Evolutionary conservation across 2,113 vertebrate genomes (phyloP).

Genomic region (Parus major): DNA sequence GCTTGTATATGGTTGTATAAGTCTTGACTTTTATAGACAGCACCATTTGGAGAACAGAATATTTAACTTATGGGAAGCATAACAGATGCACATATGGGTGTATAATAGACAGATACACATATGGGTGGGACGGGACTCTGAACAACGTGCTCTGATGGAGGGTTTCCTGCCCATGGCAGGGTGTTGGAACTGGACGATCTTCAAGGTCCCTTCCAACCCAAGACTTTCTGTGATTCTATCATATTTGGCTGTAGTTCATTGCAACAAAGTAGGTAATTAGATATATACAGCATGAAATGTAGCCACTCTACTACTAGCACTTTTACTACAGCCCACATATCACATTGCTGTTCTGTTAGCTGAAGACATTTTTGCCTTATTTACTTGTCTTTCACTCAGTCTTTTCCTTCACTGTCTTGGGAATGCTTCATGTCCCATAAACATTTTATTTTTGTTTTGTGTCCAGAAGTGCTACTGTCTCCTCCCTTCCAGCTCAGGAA

Average conservation of each 20-base stretch:
- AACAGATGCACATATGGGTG: not conserved
- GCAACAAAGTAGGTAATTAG: not conserved
- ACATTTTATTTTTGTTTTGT: not conserved
- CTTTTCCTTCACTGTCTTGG: not conserved
- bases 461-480: not conserved
- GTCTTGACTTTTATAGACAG: not conserved
- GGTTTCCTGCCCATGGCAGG: not conserved
- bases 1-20: not conserved
- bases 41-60: not conserved
- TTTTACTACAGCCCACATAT: not conserved
- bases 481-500: accelerated
- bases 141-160: not conserved
- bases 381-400: accelerated
- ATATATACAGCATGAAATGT: accelerated
- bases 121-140: not conserved
- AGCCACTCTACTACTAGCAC: not conserved
- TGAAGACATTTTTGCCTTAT: not conserved
- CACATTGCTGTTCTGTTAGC: not conserved
- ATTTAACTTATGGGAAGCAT: not conserved
- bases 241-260: not conserved
- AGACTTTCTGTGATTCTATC: not conserved
- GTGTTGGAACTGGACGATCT: not conserved
- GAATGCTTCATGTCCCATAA: too few species aligned
- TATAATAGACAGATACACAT: not conserved
- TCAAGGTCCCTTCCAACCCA: not conserved